Evolutionary conservation across 2,113 vertebrate species (phyloP).

Genomic region (Vicugna pacos): DNA sequence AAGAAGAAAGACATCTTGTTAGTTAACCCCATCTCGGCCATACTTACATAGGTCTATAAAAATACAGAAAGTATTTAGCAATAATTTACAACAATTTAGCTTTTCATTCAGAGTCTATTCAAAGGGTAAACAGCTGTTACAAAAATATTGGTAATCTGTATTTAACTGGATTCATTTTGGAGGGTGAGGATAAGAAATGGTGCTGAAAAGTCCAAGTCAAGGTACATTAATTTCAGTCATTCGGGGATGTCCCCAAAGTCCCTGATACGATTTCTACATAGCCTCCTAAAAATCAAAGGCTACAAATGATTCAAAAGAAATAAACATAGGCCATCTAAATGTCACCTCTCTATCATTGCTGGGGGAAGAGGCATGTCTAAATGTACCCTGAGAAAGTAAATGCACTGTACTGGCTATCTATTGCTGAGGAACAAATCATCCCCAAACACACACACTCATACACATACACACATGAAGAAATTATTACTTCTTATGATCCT

Average conservation of each 20-base stretch:
- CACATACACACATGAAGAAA: background rate
- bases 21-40: background rate
- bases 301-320: constrained; percentile 29
- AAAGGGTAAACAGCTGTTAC: constrained; percentile 14
- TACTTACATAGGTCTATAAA: background rate
- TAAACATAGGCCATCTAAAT: background rate
- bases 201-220: background rate
- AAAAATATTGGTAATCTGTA: constrained; percentile 27
- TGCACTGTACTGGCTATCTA: background rate
- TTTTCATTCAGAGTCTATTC: constrained; percentile 12
- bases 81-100: background rate
- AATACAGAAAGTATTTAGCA: background rate
- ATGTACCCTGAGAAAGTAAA: background rate
- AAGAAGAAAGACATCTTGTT: background rate
- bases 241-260: background rate
- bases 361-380: background rate
- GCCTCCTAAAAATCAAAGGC: background rate
- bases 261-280: background rate
- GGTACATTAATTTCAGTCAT: background rate
- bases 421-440: background rate
- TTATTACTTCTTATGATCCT: background rate
- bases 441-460: background rate
- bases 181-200: background rate
- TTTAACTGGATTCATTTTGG: background rate
- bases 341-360: background rate